Base-by-base conservation (phyloP, 92 coral and sea anemone species). In the Blastomussa wellsi region DNA sequence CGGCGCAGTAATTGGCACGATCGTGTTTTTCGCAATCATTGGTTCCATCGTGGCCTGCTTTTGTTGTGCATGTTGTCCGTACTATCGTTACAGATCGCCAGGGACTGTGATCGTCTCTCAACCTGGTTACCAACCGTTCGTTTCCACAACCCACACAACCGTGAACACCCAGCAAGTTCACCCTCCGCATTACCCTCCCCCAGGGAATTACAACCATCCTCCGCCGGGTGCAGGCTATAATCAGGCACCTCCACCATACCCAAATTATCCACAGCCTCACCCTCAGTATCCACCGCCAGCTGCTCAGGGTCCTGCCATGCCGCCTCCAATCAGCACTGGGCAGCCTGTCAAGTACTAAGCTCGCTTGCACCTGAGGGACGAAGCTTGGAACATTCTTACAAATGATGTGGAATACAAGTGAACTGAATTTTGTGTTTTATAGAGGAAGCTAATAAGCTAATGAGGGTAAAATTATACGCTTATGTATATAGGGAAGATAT, bases 51-150 rank as follows among this genome's bases (percentile, higher is more conserved):
- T 52, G 24, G 48, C 53, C 26, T 82, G 86, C 69, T 70, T 26
- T 32, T 82, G 53, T 20, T 82, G 86, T 71, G 78, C 86, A 1
- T 70, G 86, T 26, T 82, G 86, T 13, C 86, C 86, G 52, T 52
- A 14, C 36, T 82, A 82, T 57, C 77, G 53, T 36, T 24, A 55
- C 13, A 70, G 86, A 31, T 36, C 74, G 4, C 49, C 67, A 2
- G 79, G 78, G 4, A 4, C 35, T 8, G 69, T 72, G 15, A 39
- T 82, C 16, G 70, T 51, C 6, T 7, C 31, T 1, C 68, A 38
- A 8, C 78, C 77, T 8, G 20, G 13, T 4, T 19, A 52, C 37
- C 77, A 48, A 9, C 64, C 16, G 77, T 13, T 44, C 53, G 74
- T 80, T 14, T 20, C 69, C 0, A 68, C 74, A 17, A 68, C 74